These are phyloP conservation scores for Chrysina gloriosa DNA, from an alignment of 2,888 invertebrate genomes.

Conservation along the genomic window DNA sequence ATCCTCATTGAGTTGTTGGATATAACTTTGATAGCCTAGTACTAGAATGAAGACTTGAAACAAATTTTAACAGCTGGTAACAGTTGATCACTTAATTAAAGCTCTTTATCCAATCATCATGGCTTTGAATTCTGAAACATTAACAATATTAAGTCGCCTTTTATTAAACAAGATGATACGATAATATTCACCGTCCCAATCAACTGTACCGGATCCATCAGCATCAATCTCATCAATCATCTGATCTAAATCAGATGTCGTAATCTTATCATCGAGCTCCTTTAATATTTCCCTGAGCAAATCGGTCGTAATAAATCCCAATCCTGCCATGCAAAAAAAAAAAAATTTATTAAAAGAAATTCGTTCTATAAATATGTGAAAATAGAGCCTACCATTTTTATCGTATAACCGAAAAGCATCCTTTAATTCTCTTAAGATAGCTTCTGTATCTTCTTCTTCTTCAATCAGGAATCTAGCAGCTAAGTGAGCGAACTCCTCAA, in stretches of 20 bases:
- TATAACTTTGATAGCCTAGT: no score
- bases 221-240: slow-evolving; percentile 97
- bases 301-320: slow-evolving; percentile 90
- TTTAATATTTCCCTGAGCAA: slow-evolving; percentile 90
- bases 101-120: slow-evolving; percentile 84
- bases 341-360: no score
- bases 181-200: slow-evolving; percentile 89
- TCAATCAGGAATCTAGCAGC: slow-evolving; percentile 88
- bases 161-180: slow-evolving; percentile 5
- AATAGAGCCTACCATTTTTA: slow-evolving; percentile 76
- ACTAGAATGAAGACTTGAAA: no score
- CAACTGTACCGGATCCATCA: slow-evolving; percentile 96
- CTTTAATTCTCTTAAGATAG: slow-evolving; percentile 88
- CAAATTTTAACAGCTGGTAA: no score
- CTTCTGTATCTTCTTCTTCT: slow-evolving; percentile 90
- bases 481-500: slow-evolving; percentile 87
- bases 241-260: slow-evolving; percentile 87
- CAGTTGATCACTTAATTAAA: neutral
- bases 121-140: slow-evolving; percentile 87
- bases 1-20: no score
- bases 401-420: slow-evolving; percentile 97
- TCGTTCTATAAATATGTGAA: neutral
- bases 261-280: slow-evolving; percentile 91
- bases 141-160: neutral
- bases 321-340: no score